Evolutionary conservation across 2,113 vertebrate species (phyloP).

Genomic region (Halcyon malimbica): DNA sequence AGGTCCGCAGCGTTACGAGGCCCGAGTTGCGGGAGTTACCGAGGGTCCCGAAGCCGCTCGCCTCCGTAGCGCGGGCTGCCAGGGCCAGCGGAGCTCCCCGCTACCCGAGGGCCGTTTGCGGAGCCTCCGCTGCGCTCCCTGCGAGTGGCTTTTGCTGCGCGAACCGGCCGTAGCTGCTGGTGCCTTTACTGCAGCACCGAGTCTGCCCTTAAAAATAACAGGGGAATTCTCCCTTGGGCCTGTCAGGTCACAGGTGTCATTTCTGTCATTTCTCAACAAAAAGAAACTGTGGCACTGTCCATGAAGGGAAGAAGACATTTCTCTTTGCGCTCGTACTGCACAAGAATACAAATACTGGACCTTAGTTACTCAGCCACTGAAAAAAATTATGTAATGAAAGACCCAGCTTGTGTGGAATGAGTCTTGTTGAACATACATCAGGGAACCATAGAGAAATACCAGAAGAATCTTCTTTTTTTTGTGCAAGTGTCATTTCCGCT

Average conservation of each 20-base stretch:
- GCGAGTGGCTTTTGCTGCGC: accelerated
- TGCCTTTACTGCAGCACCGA: background rate
- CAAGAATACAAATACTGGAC: background rate
- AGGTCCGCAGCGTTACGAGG: accelerated
- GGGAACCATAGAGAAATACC: accelerated
- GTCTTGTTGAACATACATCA: accelerated
- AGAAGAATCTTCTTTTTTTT: no score
- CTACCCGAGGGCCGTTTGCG: background rate
- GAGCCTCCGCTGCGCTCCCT: background rate
- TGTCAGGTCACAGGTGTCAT: background rate
- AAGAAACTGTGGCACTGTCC: accelerated
- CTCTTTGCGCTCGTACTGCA: no score
- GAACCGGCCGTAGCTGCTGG: no score
- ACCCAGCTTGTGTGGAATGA: accelerated
- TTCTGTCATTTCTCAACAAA: background rate
- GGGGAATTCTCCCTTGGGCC: accelerated
- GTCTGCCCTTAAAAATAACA: no score
- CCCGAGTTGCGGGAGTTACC: accelerated
- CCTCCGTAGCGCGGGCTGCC: accelerated
- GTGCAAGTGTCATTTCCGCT: background rate
- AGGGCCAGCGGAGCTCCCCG: background rate
- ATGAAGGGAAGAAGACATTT: no score
- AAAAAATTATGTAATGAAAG: no score
- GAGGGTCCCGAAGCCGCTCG: background rate
- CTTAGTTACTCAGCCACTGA: background rate